Conservation (phyloP, 2,113 vertebrate genomes). For the Heterotis niloticus region DNA sequence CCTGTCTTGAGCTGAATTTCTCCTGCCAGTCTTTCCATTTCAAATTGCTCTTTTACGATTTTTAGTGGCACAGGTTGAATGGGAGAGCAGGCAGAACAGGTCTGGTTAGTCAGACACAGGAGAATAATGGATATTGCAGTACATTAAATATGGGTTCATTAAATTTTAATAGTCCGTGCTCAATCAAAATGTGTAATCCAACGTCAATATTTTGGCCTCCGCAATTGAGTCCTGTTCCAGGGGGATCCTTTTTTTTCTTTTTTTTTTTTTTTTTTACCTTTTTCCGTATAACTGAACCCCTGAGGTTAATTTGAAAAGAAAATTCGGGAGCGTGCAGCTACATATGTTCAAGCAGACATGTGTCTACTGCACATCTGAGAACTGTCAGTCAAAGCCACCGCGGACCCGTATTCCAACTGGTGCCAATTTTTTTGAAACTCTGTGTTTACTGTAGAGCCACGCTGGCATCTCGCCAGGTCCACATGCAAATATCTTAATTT, state of each 20-base stretch:
- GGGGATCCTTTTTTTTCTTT: not conserved
- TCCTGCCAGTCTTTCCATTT: not conserved
- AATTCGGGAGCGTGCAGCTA: not conserved
- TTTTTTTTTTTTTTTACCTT: not conserved
- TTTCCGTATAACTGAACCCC: no score
- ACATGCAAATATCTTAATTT: no score
- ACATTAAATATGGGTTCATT: not conserved
- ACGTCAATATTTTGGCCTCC: no score
- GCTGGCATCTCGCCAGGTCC: no score
- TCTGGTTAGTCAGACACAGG: not conserved
- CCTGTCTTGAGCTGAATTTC: no score
- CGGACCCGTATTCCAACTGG: no score
- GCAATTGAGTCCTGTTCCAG: not conserved
- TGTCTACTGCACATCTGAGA: no score
- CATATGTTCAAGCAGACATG: not conserved
- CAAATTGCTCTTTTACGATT: not conserved
- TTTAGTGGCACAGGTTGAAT: not conserved
- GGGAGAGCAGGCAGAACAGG: not conserved
- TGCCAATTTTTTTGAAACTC: no score
- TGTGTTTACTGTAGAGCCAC: no score
- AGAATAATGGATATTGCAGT: not conserved
- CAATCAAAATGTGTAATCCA: not conserved
- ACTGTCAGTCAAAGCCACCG: no score
- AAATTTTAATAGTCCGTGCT: not conserved
- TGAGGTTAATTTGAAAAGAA: not conserved